Base-by-base conservation (phyloP, 2,113 vertebrate species). In the Upupa epops region DNA sequence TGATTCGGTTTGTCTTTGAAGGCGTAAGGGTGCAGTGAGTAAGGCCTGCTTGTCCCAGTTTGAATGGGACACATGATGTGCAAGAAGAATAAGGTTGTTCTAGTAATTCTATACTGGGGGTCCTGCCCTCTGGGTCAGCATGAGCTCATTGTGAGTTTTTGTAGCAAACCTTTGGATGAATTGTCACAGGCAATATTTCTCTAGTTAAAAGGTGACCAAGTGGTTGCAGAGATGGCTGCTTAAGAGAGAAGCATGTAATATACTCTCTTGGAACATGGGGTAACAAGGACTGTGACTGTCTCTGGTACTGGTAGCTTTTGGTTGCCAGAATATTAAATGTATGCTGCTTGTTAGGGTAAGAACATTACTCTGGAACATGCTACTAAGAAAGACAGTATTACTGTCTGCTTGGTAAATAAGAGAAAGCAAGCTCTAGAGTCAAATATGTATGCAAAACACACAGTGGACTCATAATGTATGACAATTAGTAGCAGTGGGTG, bases 51-150 rank as follows among this genome's bases (percentile, higher is more conserved):
- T n/a, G 22, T 8, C 11, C 16, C 8, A 7, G 31, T 81, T 70
- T 49, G 70, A 81, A 29, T 16, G 17, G 37, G 28, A 19, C 4
- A 4, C 19, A 2, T 81, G 34, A 19, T 14, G 8, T 2, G 0
- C 13, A 3, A 29, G 16, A 45, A 29, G 56, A 31, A 72, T 76
- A 74, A 16, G 15, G 40, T 66, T 40, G 11, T 4, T 49, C 42
- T 51, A 63, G 36, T 36, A 58, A 8, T 75, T 71, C 61, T 42
- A 2, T 82, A 2, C 11, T 15, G 6, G 32, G 22, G 4, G 5
- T 40, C 18, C 8, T 61, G 55, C 9, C 7, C 10, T 32, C 9
- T 36, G 0, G 1, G 6, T 29, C 12, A 4, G 12, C 6, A 11
- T 8, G 14, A 60, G 16, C 20, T 5, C 12, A 6, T 26, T 56